Evolutionary conservation across 2,888 invertebrate species (phyloP), one percentile per base, ranked within the genome.

Genomic region (Panorpa germanica): DNA sequence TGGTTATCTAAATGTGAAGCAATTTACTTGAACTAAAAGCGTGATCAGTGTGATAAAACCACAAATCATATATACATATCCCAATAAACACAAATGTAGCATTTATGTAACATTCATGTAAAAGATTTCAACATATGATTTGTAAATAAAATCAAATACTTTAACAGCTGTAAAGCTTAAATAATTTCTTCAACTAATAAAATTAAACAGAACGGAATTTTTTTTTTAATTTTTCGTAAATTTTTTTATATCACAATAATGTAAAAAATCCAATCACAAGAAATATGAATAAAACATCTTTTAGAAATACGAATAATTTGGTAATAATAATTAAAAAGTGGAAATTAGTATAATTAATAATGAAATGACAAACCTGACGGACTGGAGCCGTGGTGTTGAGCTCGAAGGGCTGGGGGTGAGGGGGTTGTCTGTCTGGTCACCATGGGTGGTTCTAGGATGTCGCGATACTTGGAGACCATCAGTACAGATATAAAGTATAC

Each of bases 401-500:
- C 23, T 5, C 31, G 31, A n/a, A 54, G 57, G 2, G 59, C 51
- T 32, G 61, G 55, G 35, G 64, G 62, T 38, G 65, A 67, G 38
- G 53, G 49, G 11, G 71, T 70, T 19, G 73, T 70, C 10, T 68
- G 64, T 37, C 70, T 61, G 39, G 75, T 65, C 25, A 71, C 67
- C 32, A 72, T 63, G 13, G 85, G 86, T 33, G 98, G 96, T 58
- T 98, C 98, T 48, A 99, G 60, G 42, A 98, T 96, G 53, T 99
- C 98, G 28, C 98, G 73, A 59, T 99, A 99, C 53, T 98, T 93
- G 25, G 96, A 98, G 39, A 99, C 98, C 98, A 99, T 99, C 50
- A 99, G 63, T 42, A 99, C 98, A 17, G 96, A 96, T 47, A 96
- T 88, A 63, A 99, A 95, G 64, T 99, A 99, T 35, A 98, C 95